Percentiles rank a stretch among this genome's conserved stretches.
phyloP scores from a whole-genome alignment of 2,888 invertebrate genomes.

The Anticlea derivata region DNA sequence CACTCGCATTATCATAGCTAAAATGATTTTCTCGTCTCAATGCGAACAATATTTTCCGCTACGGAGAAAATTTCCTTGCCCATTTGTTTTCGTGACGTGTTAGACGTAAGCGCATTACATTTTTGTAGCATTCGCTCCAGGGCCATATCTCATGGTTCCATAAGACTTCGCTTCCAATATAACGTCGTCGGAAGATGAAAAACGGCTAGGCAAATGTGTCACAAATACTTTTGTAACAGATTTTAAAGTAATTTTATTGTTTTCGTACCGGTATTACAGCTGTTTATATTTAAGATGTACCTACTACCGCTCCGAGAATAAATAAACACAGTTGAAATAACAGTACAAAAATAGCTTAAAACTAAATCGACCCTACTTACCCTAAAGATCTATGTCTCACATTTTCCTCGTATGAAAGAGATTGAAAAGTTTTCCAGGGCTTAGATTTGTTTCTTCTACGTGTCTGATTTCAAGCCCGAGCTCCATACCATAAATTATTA shows the following conservation, averaged over 20 bases:
- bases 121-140: constrained; percentile 60
- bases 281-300: too few relatives aligned
- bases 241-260: constrained; percentile 33
- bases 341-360: constrained; percentile 30
- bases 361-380: constrained; percentile 41
- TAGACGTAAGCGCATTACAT: constrained; percentile 66
- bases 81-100: constrained; percentile 65
- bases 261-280: constrained; percentile 17
- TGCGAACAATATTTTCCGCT: constrained; percentile 45
- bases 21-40: constrained; percentile 58
- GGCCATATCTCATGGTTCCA: constrained; percentile 61
- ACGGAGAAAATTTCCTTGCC: constrained; percentile 51
- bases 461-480: constrained; percentile 54
- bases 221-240: constrained; percentile 52
- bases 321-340: too few relatives aligned
- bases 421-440: constrained; percentile 55
- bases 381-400: constrained; percentile 45
- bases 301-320: too few relatives aligned
- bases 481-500: constrained; percentile 60
- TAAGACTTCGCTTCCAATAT: constrained; percentile 66
- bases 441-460: constrained; percentile 61
- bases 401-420: constrained; percentile 47
- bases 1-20: constrained; percentile 59
- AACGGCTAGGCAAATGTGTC: constrained; percentile 59
- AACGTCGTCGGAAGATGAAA: constrained; percentile 58